Evolutionary conservation across 2,888 invertebrate species (phyloP).

Genomic region (Agriopis leucophaearia): DNA sequence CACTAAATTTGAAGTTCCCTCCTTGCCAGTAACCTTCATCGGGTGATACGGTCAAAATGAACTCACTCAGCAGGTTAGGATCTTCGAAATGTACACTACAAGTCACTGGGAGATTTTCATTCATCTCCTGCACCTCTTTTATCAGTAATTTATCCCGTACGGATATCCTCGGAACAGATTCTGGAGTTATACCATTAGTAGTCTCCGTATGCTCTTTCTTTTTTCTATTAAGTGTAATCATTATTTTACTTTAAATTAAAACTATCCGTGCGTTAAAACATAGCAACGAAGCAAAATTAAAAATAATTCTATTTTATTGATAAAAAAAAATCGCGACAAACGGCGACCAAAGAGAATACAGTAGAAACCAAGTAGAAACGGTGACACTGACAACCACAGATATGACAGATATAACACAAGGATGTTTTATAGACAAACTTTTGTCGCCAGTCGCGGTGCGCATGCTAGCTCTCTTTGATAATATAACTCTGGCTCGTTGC

Average conservation of each 20-base stretch:
- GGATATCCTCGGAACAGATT: conserved; percentile 88
- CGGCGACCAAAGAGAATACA: no score
- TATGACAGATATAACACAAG: no score
- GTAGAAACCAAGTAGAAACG: no score
- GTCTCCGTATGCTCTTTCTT: conserved; percentile 87
- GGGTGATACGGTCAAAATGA: conserved; percentile 91
- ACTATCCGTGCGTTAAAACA: conserved; percentile 50
- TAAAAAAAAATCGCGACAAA: conserved; percentile 26
- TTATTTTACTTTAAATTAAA: conserved; percentile 61
- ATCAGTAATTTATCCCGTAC: conserved; percentile 92
- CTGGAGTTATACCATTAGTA: conserved; percentile 71
- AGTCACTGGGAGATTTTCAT: conserved; percentile 92
- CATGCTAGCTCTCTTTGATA: no score
- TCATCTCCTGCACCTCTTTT: conserved; percentile 95
- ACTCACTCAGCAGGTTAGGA: conserved; percentile 93
- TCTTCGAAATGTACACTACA: conserved; percentile 94
- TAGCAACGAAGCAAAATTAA: conserved; percentile 51
- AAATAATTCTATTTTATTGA: conserved; percentile 13
- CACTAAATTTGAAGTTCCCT: conserved; percentile 94
- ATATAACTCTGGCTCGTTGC: no score
- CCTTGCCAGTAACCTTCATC: conserved; percentile 96
- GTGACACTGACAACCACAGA: no score
- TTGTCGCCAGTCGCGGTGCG: no score
- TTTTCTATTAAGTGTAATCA: conserved; percentile 92
- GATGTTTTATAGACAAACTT: no score